Evolutionary conservation across 1,140 invertebrate species (phyloP).

Genomic region (Phymorhynchus buccinoides): DNA sequence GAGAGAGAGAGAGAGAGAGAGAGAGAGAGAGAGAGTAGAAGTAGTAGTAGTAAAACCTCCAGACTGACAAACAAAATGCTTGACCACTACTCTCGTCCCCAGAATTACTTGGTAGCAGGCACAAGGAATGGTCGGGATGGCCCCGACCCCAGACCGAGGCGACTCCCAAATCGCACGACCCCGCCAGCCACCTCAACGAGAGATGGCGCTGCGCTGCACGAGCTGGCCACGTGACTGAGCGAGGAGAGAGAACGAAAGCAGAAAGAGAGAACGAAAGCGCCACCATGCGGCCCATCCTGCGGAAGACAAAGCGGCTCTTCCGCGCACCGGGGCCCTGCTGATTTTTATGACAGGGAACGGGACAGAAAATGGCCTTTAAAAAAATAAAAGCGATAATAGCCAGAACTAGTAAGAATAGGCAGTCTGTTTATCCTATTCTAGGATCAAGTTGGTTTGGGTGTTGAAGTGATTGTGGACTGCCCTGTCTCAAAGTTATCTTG

Average conservation of each 20-base stretch:
- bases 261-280: neutral
- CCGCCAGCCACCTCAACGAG: neutral
- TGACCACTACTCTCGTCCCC: neutral
- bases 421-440: too few species aligned
- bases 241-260: neutral
- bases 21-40: too few species aligned
- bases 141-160: neutral
- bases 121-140: slow-evolving; percentile 29
- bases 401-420: too few species aligned
- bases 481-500: too few species aligned
- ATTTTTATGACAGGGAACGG: too few species aligned
- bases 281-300: neutral
- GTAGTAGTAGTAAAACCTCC: too few species aligned
- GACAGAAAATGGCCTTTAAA: too few species aligned
- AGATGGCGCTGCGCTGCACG: neutral
- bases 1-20: too few species aligned
- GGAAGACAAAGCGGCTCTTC: slow-evolving; percentile 26
- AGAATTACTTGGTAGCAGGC: slow-evolving; percentile 29
- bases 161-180: neutral
- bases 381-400: too few species aligned
- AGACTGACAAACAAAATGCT: too few species aligned
- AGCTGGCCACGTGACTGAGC: neutral
- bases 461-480: too few species aligned
- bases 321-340: neutral
- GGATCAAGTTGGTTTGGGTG: too few species aligned